Evolutionary conservation across 2,797 vertebrate genomes (phyloP).

Genomic region (Myiothlypis chrysogaster): DNA sequence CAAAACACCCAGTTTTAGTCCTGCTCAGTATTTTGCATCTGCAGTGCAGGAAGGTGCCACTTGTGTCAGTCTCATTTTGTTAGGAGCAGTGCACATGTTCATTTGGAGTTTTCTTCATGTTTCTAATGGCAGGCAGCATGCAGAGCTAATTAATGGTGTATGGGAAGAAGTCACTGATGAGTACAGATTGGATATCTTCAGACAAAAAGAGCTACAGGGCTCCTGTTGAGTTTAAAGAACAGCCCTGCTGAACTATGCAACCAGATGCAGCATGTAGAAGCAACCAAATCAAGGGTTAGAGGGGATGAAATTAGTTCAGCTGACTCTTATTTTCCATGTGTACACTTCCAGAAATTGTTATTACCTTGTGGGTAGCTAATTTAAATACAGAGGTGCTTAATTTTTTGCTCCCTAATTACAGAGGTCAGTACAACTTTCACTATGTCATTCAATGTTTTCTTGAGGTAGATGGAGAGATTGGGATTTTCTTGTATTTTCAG

Average conservation of each 20-base stretch:
- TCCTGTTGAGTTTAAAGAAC: not conserved
- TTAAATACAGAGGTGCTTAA: not conserved
- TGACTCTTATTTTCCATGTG: not conserved
- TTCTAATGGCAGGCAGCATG: not conserved
- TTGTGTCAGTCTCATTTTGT: not conserved
- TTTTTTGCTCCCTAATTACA: not conserved
- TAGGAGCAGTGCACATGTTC: not conserved
- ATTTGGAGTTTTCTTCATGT: not conserved
- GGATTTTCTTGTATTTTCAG: not conserved
- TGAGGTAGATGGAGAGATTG: not conserved
- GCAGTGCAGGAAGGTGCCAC: not conserved
- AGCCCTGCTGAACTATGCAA: not conserved
- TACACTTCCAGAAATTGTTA: not conserved
- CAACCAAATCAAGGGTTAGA: not conserved
- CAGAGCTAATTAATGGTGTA: not conserved
- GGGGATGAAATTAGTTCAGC: not conserved
- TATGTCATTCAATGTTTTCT: not conserved
- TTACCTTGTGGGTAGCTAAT: not conserved
- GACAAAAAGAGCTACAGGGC: not conserved
- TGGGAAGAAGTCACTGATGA: not conserved
- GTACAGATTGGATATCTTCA: not conserved
- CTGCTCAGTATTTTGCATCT: not conserved
- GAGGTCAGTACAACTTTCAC: not conserved
- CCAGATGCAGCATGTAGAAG: not conserved
- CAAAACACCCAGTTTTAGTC: not conserved